These are phyloP conservation scores for Misgurnus anguillicaudatus DNA, from an alignment of 2,113 vertebrate species.

Conservation along the genomic window DNA sequence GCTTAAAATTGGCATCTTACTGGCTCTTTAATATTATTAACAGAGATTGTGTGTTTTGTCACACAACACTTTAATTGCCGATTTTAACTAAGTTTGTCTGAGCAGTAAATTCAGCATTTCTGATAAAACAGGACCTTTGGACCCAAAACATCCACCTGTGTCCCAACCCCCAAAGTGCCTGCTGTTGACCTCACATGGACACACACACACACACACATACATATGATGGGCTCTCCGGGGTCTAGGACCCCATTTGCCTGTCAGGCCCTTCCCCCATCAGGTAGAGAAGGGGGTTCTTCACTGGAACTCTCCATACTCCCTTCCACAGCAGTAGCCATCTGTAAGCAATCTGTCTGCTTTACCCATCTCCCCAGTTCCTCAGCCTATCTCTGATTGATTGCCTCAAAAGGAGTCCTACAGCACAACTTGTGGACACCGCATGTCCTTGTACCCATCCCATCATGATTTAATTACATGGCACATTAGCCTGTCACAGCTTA, in stretches of 20 bases:
- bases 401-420: constrained; percentile 51
- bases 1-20: too few relatives aligned
- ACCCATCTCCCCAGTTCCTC: constrained; percentile 59
- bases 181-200: constrained; percentile 47
- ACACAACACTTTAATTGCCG: not conserved
- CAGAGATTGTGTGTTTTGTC: too few relatives aligned
- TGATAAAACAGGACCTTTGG: constrained; percentile 51
- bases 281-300: constrained; percentile 30
- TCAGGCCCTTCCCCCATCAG: constrained; percentile 48
- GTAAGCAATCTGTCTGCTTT: constrained; percentile 72
- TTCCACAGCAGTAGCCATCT: constrained; percentile 66
- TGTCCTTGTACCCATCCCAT: constrained; percentile 36
- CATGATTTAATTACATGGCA: constrained; percentile 6
- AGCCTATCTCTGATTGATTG: constrained; percentile 58
- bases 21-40: too few relatives aligned
- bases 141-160: constrained; percentile 61
- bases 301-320: constrained; percentile 48
- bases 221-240: constrained; percentile 46
- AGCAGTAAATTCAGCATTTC: constrained; percentile 57
- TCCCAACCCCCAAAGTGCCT: constrained; percentile 46
- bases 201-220: constrained; percentile 26
- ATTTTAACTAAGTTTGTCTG: not conserved
- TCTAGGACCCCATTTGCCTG: constrained; percentile 48
- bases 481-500: constrained; percentile 26
- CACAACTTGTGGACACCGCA: constrained; percentile 39